These are phyloP conservation scores for Zoanthus sansibaricus DNA, from an alignment of 92 coral and sea anemone species.

Conservation along the genomic window DNA sequence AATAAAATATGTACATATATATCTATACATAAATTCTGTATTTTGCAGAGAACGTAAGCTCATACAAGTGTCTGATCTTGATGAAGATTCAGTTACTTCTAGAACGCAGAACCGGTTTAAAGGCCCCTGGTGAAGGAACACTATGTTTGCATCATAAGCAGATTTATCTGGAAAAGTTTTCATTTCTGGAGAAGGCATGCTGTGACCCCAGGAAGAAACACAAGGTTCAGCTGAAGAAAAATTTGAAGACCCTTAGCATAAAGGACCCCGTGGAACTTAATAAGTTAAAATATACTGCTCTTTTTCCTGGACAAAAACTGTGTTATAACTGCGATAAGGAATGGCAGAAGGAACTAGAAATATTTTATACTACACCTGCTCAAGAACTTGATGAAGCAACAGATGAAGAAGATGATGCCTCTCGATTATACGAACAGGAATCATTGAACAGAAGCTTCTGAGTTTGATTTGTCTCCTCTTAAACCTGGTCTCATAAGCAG, in stretches of 20 bases:
- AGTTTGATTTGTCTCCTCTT: background rate
- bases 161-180: background rate
- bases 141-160: background rate
- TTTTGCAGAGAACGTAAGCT: background rate
- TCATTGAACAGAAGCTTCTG: background rate
- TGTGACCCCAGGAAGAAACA: slow-evolving; percentile 11
- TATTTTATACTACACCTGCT: background rate
- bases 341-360: slow-evolving; percentile 13
- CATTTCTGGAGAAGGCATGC: slow-evolving; percentile 11
- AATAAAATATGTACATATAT: too few relatives aligned
- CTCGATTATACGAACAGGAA: background rate
- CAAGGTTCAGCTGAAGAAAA: slow-evolving; percentile 14
- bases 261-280: slow-evolving; percentile 8
- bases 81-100: background rate
- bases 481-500: background rate
- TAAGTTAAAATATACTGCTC: background rate
- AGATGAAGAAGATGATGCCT: background rate
- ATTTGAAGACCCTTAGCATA: slow-evolving; percentile 25
- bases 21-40: too few relatives aligned
- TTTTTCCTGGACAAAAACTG: slow-evolving; percentile 17
- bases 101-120: background rate
- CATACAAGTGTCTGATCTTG: background rate
- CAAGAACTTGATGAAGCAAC: background rate
- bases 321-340: slow-evolving; percentile 16
- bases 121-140: background rate